Evolutionary conservation across 2,113 vertebrate genomes (phyloP).

Genomic region (Notiomystis cincta): DNA sequence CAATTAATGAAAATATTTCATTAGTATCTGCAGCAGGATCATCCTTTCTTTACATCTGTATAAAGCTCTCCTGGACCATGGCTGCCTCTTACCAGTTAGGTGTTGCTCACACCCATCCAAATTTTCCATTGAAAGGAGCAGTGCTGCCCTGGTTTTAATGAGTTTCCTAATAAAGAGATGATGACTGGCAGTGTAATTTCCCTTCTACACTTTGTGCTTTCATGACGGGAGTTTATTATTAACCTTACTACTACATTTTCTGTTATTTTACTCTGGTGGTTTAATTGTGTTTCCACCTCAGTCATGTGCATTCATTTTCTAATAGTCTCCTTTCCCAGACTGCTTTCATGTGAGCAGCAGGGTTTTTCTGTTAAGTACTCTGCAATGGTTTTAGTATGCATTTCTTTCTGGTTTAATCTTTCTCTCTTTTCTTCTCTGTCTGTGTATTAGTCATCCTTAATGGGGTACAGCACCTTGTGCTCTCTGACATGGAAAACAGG

Average conservation of each 20-base stretch:
- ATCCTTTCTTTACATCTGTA: background rate
- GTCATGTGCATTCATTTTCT: background rate
- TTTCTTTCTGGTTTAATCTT: slow-evolving; percentile 1
- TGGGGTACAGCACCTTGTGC: slow-evolving; percentile 25
- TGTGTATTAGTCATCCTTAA: slow-evolving; percentile 48
- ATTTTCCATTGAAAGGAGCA: background rate
- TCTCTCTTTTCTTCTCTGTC: background rate
- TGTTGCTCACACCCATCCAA: background rate
- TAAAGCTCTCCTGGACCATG: background rate
- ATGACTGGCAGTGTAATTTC: slow-evolving; percentile 46
- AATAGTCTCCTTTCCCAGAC: slow-evolving; percentile 22
- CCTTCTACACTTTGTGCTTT: slow-evolving; percentile 1
- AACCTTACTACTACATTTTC: slow-evolving; percentile 38
- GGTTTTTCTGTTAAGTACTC: slow-evolving; percentile 31
- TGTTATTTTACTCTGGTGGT: slow-evolving; percentile 47
- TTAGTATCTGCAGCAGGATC: background rate
- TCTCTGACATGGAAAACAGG: slow-evolving; percentile 49
- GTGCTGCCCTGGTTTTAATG: slow-evolving; percentile 7
- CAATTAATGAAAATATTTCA: slow-evolving; percentile 31
- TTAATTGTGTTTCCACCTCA: slow-evolving; percentile 54
- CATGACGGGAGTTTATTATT: slow-evolving; percentile 56
- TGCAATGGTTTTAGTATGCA: background rate
- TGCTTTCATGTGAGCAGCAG: slow-evolving; percentile 31
- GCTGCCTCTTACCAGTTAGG: background rate
- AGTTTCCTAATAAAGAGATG: background rate